phyloP scores from a whole-genome alignment of 1,140 invertebrate species.

The Globodera ellingtonae region DNA sequence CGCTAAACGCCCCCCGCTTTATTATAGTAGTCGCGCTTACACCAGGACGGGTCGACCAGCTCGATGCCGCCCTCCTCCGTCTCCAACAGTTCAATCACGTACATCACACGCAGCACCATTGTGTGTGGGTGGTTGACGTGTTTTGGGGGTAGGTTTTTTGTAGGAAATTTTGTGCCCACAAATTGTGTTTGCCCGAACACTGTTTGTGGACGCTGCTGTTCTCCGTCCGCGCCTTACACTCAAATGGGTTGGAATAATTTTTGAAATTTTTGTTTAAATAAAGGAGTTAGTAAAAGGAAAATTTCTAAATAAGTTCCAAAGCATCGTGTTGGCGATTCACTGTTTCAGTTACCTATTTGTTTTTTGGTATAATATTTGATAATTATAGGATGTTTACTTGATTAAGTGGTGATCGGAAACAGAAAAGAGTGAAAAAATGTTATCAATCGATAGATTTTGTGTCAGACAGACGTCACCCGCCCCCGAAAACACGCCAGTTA shows the following conservation, averaged over 20 bases:
- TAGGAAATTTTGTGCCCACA: not conserved
- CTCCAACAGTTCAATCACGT: slow-evolving; percentile 62
- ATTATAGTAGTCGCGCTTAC: slow-evolving; percentile 57
- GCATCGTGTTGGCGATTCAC: too few species aligned
- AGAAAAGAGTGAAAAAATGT: not conserved
- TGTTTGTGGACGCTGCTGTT: not conserved
- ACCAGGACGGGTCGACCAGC: slow-evolving; percentile 64
- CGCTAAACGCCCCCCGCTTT: slow-evolving; percentile 31
- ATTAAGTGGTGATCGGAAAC: too few species aligned
- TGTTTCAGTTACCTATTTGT: too few species aligned
- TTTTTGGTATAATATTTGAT: too few species aligned
- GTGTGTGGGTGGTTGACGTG: slow-evolving; percentile 13
- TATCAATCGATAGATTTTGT: not conserved
- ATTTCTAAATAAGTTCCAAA: too few species aligned
- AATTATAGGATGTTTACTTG: too few species aligned
- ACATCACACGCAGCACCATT: slow-evolving; percentile 61
- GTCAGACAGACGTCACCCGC: not conserved
- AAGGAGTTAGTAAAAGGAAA: too few species aligned
- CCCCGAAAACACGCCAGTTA: not conserved
- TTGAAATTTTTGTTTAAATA: too few species aligned
- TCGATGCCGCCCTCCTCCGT: slow-evolving; percentile 64
- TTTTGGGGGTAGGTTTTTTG: not conserved
- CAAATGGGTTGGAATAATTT: not conserved
- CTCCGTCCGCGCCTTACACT: not conserved
- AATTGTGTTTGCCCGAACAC: not conserved